phyloP scores from a whole-genome alignment of 2,797 vertebrate species.

The Nyctibius grandis region DNA sequence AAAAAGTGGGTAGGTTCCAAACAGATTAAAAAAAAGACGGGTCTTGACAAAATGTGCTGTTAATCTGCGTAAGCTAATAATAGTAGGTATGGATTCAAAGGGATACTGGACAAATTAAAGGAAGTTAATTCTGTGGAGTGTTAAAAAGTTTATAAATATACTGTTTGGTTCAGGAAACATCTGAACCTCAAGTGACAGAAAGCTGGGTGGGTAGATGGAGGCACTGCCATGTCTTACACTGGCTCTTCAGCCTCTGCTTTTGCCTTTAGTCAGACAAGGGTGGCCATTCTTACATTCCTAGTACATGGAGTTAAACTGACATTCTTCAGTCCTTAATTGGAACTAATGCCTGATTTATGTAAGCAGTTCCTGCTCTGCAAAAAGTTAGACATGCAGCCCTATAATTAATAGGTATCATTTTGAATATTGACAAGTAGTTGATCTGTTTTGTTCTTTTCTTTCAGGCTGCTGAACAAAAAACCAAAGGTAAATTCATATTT shows the following conservation, averaged over 20 bases:
- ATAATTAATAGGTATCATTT: not conserved
- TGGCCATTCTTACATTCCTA: not conserved
- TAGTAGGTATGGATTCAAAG: not conserved
- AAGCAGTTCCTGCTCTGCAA: not conserved
- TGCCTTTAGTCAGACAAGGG: not conserved
- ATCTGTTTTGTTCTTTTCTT: constrained; percentile 66
- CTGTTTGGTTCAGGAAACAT: not conserved
- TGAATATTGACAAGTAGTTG: constrained; percentile 14
- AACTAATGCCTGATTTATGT: not conserved
- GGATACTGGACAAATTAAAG: not conserved
- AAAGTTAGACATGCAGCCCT: not conserved
- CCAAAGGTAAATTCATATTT: constrained; percentile 87
- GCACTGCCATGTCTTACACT: not conserved
- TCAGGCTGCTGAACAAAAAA: constrained; percentile 95
- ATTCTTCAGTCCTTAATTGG: not conserved
- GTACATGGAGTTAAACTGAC: not conserved
- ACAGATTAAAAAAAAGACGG: rapidly evolving
- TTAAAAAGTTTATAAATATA: rapidly evolving
- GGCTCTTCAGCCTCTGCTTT: not conserved
- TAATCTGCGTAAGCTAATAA: not conserved
- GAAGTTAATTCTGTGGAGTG: not conserved
- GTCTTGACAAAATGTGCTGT: not conserved
- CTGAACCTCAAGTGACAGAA: not conserved
- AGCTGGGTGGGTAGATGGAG: not conserved
- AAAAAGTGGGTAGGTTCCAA: not conserved